These are phyloP conservation scores for Centropus bengalensis DNA, from an alignment of 2,113 vertebrate genomes.

Conservation along the genomic window DNA sequence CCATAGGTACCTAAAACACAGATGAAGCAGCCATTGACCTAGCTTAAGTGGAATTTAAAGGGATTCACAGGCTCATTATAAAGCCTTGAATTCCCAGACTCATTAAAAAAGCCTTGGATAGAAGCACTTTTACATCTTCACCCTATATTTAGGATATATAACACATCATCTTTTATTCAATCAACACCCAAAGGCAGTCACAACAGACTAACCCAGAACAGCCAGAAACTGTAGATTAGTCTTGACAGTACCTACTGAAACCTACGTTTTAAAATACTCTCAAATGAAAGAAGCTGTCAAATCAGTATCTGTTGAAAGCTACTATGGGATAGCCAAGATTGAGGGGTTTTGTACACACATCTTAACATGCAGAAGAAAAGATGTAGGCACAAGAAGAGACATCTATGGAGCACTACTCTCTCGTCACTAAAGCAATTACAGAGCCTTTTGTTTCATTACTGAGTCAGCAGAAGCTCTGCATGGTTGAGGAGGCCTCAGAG, in stretches of 20 bases:
- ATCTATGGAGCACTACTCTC: neutral
- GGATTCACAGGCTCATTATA: neutral
- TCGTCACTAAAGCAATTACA: neutral
- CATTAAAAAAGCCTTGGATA: neutral
- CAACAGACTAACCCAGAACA: neutral
- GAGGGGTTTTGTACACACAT: neutral
- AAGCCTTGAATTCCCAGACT: neutral
- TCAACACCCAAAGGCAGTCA: neutral
- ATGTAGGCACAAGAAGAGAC: neutral
- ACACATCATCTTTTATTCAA: neutral
- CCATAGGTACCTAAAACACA: neutral
- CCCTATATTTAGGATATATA: neutral
- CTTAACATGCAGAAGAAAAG: neutral
- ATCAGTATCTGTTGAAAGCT: neutral
- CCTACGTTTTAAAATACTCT: neutral
- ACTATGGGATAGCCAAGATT: neutral
- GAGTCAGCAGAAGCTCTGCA: constrained; percentile 36
- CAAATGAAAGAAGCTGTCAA: constrained; percentile 29
- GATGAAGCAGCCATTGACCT: neutral
- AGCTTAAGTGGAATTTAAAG: neutral
- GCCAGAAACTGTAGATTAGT: neutral
- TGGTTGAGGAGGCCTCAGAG: constrained; percentile 10
- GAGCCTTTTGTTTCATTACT: neutral
- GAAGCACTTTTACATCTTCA: neutral
- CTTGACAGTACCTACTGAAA: neutral